Base-by-base conservation (phyloP, 64 coral and sea anemone genomes). In the Porites australiensis region DNA sequence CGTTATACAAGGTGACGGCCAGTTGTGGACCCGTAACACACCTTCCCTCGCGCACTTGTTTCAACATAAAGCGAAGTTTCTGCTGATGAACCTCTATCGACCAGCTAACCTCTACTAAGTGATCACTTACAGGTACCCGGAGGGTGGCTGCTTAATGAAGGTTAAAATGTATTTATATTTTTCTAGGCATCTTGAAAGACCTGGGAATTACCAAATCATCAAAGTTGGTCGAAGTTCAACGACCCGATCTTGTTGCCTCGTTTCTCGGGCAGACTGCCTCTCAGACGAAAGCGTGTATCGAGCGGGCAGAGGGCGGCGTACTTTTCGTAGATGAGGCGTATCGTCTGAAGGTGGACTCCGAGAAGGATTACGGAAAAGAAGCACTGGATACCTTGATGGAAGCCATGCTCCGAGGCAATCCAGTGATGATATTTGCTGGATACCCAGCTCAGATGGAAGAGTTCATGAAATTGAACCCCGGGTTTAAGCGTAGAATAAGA, bases 401-500 rank as follows among this genome's bases (percentile, higher is more conserved):
- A 58, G n/a, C 15, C 43, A 88, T 62, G 71, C 55, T 62, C 8
- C 19, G 75, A 13, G 86, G 72, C 13, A 67, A 76, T 57, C 54
- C 55, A 1, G 62, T 64, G 2, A 58, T 76, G 22, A 88, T 88
- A 5, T 15, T 88, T 15, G 86, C 86, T 13, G 71, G 86, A 9
- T 88, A 88, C 50, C 86, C 53, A 76, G n/a, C 72, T 1, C 53
- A 88, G 27, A 76, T 75, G 72, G 55, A 89, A 12, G 47, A 62
- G 27, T 37, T 37, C 27, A 37, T 37, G 27, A 37, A 37, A 37
- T 37, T 37, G 27, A 89, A 89, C 19, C 50, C 87, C 18, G 44
- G 72, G 6, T 60, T 89, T 46, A 22, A 74, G 12, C 44, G 73
- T 13, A 62, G 87, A 14, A 58, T 89, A 12, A 48, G 70, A 3